Base-by-base conservation (phyloP, 2,113 vertebrate genomes). In the Lepisosteus oculatus region DNA sequence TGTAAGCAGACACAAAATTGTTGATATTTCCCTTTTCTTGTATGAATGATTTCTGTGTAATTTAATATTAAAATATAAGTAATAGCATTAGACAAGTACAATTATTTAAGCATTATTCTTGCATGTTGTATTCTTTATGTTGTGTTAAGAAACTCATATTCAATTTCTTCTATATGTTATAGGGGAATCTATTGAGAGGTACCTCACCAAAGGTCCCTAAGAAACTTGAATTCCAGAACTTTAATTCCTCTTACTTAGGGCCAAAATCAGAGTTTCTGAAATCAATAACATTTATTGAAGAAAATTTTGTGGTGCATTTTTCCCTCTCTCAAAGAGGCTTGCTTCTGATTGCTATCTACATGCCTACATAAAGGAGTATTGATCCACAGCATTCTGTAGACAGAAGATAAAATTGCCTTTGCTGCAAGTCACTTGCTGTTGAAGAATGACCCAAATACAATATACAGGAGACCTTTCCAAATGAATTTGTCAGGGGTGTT, bases 231-330 rank as follows among this genome's bases (percentile, higher is more conserved):
- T 29, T 59, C 47, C 43, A 41, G 2, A 41, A 43, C 51, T 56
- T 9, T 14, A 42, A 41, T 55, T 47, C n/a, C 43, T 12, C 68
- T 17, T 13, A 54, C 6, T 15, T 5, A 67, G 51, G 43, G 29
- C 51, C 69, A 41, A 51, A 77, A 57, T 72, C 67, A 43, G 6
- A 69, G 62, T 9, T 51, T 73, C 67, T 65, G 43, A 64, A 80
- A 86, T 86, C 85, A 59, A 83, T 77, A 82, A 41, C 66, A 71
- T 80, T 80, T 84, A 80, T 83, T 55, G 75, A 69, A 12, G 13
- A 13, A 69, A 65, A 29, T 72, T 80, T 80, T 77, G 55, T 70
- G 66, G 41, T 51, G n/a, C 42, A 45, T 61, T 72, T 66, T 65
- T 15, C 65, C 55, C 17, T 78, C 73, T 78, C 17, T 67, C 73